Evolutionary conservation across 2,113 vertebrate genomes (phyloP).

Genomic region (Pelmatolapia mariae): DNA sequence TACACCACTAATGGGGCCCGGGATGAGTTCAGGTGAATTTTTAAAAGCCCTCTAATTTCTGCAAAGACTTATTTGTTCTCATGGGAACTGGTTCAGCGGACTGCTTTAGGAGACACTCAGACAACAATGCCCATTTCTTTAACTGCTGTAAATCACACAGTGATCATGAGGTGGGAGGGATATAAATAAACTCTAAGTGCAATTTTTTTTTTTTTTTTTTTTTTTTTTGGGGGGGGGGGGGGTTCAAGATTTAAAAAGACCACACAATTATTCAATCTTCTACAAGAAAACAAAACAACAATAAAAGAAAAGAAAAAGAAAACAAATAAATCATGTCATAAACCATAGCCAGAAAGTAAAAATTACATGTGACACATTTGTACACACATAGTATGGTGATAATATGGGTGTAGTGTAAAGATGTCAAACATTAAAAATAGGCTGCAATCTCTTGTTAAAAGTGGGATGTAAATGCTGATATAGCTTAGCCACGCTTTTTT

Average conservation of each 20-base stretch:
- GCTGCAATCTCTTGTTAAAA: constrained; percentile 32
- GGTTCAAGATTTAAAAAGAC: constrained; percentile 6
- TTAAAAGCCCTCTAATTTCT: constrained; percentile 66
- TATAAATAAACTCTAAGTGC: background rate
- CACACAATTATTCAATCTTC: constrained; percentile 41
- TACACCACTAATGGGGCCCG: constrained; percentile 50
- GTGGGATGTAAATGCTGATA: constrained; percentile 40
- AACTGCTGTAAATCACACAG: constrained; percentile 4
- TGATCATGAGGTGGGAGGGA: background rate
- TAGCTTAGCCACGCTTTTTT: background rate
- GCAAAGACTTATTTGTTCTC: constrained; percentile 47
- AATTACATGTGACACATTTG: constrained; percentile 53
- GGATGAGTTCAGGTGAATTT: constrained; percentile 62
- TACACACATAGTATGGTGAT: constrained; percentile 61
- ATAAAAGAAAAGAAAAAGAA: background rate
- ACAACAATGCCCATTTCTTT: constrained; percentile 23
- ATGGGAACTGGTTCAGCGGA: constrained; percentile 22
- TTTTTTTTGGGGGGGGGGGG: background rate
- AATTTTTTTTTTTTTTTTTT: background rate
- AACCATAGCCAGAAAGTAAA: constrained; percentile 39
- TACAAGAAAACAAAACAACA: constrained; percentile 30
- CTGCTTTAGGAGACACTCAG: constrained; percentile 25
- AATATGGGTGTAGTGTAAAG: constrained; percentile 37
- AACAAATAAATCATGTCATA: constrained; percentile 15
- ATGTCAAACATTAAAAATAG: constrained; percentile 21